Evolutionary conservation across 2,113 vertebrate genomes (phyloP).

Genomic region (Parotia lawesii): DNA sequence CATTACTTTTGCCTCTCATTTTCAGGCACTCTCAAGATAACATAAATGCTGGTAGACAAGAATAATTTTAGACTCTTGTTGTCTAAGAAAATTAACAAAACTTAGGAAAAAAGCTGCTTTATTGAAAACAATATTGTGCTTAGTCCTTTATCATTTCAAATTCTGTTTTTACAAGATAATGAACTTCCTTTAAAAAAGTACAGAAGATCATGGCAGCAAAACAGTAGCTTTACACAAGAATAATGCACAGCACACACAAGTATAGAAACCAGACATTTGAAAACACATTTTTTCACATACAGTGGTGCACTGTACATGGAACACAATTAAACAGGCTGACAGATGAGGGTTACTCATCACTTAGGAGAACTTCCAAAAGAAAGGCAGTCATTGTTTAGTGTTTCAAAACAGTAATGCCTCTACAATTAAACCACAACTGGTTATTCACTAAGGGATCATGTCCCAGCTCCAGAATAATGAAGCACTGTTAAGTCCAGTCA

Average conservation of each 20-base stretch:
- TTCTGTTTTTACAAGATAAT: neutral
- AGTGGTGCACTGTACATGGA: neutral
- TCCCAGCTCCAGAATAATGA: neutral
- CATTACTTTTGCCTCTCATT: neutral
- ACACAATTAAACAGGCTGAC: neutral
- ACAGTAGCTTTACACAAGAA: neutral
- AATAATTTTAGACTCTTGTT: neutral
- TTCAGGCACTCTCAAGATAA: neutral
- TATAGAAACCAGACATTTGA: neutral
- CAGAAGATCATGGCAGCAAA: conserved; percentile 29
- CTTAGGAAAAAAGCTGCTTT: conserved; percentile 3
- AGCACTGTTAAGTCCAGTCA: neutral
- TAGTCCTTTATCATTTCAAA: neutral
- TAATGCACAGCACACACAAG: neutral
- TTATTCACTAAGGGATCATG: neutral
- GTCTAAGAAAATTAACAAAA: neutral
- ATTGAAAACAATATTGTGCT: conserved; percentile 19
- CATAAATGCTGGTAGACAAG: neutral
- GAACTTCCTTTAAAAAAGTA: neutral
- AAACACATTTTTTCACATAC: neutral
- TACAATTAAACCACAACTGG: neutral
- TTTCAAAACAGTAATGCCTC: neutral
- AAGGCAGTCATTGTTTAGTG: neutral
- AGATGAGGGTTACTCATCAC: neutral
- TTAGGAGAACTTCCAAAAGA: neutral